Evolutionary conservation across 2,113 vertebrate species (phyloP).

Genomic region (Orientallactaga bullata): DNA sequence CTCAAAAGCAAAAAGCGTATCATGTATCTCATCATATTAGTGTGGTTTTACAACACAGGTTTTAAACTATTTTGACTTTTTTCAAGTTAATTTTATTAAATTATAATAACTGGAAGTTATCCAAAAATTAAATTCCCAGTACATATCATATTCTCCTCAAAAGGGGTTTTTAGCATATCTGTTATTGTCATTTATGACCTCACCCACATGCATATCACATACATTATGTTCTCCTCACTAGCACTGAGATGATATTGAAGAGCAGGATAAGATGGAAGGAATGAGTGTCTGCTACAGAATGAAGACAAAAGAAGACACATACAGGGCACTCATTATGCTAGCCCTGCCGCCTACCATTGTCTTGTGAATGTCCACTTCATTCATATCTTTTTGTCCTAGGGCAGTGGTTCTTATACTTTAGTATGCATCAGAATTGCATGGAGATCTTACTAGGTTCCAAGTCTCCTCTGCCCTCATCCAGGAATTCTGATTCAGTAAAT

Average conservation of each 20-base stretch:
- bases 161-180: not conserved
- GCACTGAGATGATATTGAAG: not conserved
- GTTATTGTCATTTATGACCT: not conserved
- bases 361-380: not conserved
- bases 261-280: not conserved
- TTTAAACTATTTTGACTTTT: not conserved
- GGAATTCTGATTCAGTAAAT: not conserved
- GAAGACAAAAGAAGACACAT: not conserved
- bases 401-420: conserved; percentile 2
- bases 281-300: not conserved
- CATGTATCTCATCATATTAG: conserved; percentile 4
- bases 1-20: conserved; percentile 41
- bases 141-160: not conserved
- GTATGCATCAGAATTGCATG: not conserved
- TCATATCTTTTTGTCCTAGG: not conserved
- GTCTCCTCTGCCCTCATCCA: not conserved
- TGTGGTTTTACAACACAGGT: conserved; percentile 1
- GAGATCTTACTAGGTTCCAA: not conserved
- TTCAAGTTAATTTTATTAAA: conserved; percentile 31
- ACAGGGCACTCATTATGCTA: not conserved
- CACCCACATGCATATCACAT: not conserved
- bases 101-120: conserved; percentile 52
- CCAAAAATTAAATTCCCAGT: conserved; percentile 57
- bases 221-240: not conserved
- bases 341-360: not conserved